Conservation (phyloP, 1,140 invertebrate genomes). For the Camponotus floridanus region DNA sequence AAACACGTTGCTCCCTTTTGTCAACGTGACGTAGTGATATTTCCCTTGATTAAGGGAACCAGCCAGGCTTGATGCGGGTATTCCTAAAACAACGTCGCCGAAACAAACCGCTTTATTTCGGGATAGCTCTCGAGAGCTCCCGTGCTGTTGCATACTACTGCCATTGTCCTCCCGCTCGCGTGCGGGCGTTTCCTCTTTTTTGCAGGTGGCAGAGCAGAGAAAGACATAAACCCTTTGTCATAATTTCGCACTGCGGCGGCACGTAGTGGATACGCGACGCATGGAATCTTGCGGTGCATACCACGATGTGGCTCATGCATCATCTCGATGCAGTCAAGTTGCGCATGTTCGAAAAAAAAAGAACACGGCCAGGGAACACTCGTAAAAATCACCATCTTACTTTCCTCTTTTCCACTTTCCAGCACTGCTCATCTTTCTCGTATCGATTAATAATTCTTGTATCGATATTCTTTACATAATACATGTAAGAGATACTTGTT, state of each 20-base stretch:
- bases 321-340: constrained; percentile 64
- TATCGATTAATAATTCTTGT: neutral
- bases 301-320: constrained; percentile 59
- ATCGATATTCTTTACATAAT: neutral
- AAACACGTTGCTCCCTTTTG: constrained; percentile 8
- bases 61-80: constrained; percentile 6
- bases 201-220: constrained; percentile 42
- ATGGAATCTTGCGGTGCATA: constrained; percentile 70
- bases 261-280: constrained; percentile 65
- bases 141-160: constrained; percentile 18
- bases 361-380: neutral
- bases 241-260: constrained; percentile 67
- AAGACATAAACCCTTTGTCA: constrained; percentile 66
- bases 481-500: neutral
- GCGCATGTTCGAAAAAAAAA: constrained; percentile 40
- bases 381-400: constrained; percentile 40
- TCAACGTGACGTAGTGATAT: constrained; percentile 8
- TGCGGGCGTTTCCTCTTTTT: constrained; percentile 44
- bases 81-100: constrained; percentile 41
- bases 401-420: neutral
- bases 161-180: constrained; percentile 39
- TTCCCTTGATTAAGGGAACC: constrained; percentile 35
- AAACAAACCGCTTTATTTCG: constrained; percentile 58
- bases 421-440: neutral
- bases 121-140: constrained; percentile 34